Percentiles rank a stretch among this genome's conserved stretches.
phyloP scores from a whole-genome alignment of 2,113 vertebrate genomes.

The Odocoileus virginianus region DNA sequence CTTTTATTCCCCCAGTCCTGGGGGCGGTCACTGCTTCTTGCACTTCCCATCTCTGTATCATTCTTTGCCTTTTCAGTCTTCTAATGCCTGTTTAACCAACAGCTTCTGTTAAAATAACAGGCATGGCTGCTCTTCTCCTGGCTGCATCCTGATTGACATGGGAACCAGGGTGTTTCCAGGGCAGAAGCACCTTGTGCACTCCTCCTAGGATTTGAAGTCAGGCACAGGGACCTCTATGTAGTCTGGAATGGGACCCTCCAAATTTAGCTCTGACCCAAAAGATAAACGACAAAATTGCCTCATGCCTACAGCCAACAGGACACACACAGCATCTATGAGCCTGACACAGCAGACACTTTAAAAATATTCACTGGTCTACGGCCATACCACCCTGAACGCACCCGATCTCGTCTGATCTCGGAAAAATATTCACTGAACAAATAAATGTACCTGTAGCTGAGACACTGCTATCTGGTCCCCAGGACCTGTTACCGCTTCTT shows the following conservation, averaged over 20 bases:
- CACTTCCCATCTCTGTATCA: neutral
- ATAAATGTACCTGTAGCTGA: neutral
- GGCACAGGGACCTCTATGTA: neutral
- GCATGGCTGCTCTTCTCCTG: neutral
- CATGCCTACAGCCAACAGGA: neutral
- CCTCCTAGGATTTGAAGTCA: neutral
- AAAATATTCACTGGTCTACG: neutral
- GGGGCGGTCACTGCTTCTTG: neutral
- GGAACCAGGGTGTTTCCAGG: neutral
- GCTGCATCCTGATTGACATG: neutral
- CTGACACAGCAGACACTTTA: neutral
- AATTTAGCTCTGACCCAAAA: neutral
- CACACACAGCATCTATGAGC: neutral
- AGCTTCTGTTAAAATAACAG: neutral
- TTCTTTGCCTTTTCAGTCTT: neutral
- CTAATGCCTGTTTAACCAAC: neutral
- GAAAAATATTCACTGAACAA: neutral
- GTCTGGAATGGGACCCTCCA: neutral
- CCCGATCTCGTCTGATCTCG: no score
- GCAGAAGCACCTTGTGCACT: neutral
- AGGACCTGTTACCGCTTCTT: neutral
- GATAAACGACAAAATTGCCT: neutral
- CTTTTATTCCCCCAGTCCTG: neutral
- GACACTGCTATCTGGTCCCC: neutral
- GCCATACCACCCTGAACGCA: no score